Evolutionary conservation across 2,113 vertebrate genomes (phyloP).

Genomic region (Leucopsar rothschildi): DNA sequence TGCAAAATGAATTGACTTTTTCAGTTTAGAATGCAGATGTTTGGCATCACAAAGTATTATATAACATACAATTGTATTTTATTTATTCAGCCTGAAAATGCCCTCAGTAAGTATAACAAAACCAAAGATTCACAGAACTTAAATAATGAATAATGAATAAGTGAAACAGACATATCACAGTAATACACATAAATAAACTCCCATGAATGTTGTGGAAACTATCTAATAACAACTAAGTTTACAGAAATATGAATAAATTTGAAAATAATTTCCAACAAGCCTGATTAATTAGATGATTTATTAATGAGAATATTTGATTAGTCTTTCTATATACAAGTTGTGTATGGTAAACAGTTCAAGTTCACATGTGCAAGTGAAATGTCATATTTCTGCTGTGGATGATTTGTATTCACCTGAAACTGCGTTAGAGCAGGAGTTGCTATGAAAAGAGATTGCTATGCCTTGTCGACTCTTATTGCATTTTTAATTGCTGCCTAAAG

Average conservation of each 20-base stretch:
- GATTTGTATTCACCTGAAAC: not conserved
- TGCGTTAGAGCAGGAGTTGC: not conserved
- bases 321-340: not conserved
- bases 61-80: not conserved
- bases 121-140: not conserved
- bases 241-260: not conserved
- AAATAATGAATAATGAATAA: slow-evolving; percentile 7
- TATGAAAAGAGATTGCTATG: not conserved
- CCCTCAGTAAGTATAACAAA: not conserved
- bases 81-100: not conserved
- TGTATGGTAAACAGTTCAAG: not conserved
- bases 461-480: not conserved
- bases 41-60: not conserved
- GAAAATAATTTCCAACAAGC: not conserved
- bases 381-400: not conserved
- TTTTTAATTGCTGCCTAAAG: not conserved
- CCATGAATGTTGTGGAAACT: not conserved
- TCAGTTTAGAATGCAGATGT: not conserved
- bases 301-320: not conserved
- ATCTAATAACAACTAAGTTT: not conserved
- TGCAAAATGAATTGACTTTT: not conserved
- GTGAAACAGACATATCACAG: not conserved
- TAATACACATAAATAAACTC: not conserved
- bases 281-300: slow-evolving; percentile 5
- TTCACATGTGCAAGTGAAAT: not conserved